These are phyloP conservation scores for Vulpes lagopus DNA, from an alignment of 2,113 vertebrate genomes.

Conservation along the genomic window DNA sequence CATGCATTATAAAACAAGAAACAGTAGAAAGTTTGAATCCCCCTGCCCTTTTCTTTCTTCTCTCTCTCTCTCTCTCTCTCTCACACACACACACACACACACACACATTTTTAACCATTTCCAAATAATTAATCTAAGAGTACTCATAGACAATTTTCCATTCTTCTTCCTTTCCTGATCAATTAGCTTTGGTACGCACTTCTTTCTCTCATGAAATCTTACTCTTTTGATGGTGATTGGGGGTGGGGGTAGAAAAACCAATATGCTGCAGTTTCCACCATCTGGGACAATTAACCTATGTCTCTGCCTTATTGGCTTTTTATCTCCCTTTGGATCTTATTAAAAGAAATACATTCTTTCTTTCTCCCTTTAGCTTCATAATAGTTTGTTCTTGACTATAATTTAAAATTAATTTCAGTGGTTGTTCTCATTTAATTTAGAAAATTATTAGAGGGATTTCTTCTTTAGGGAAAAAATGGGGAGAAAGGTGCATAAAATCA, in stretches of 20 bases:
- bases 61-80: not conserved
- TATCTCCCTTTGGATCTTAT: not conserved
- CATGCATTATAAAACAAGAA: not conserved
- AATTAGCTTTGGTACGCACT: not conserved
- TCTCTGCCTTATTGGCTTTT: conserved; percentile 32
- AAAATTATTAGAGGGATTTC: not conserved
- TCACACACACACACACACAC: not conserved
- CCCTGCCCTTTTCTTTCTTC: not conserved
- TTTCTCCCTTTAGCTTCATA: not conserved
- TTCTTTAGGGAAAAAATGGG: not conserved
- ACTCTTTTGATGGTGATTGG: not conserved
- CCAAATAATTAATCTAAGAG: not conserved
- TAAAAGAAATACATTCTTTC: conserved; percentile 35
- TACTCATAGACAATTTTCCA: not conserved
- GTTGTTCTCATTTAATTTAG: not conserved
- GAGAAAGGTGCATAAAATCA: not conserved
- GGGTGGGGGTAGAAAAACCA: not conserved
- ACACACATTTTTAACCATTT: not conserved
- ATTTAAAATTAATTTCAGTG: not conserved
- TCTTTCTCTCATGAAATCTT: conserved; percentile 30
- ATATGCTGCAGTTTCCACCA: not conserved
- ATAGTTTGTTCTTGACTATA: conserved; percentile 11
- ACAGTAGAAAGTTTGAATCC: not conserved
- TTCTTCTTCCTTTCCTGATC: not conserved
- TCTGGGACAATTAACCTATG: not conserved